Evolutionary conservation across 2,888 invertebrate genomes (phyloP).

Genomic region (Hyposoter didymator): DNA sequence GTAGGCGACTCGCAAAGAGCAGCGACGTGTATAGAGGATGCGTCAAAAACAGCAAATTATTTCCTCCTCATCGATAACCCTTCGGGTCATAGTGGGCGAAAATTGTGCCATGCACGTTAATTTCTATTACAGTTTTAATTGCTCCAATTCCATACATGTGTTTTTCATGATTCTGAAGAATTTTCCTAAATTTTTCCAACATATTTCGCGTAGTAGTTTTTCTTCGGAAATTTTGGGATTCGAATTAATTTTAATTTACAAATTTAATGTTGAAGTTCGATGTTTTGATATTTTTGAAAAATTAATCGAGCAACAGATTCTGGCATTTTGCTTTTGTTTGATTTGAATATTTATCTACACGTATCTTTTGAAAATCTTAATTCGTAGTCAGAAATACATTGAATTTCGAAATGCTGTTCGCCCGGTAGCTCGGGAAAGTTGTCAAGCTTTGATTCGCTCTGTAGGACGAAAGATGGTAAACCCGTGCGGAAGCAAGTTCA

Average conservation of each 20-base stretch:
- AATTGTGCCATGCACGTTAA: no score
- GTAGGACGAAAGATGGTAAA: slow-evolving; percentile 41
- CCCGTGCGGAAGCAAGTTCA: slow-evolving; percentile 32
- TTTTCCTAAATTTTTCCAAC: no score
- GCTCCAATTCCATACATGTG: no score
- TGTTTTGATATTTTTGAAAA: no score
- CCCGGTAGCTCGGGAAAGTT: not conserved
- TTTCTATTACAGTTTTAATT: no score
- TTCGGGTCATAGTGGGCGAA: no score
- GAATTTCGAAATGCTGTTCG: not conserved
- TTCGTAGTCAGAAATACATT: not conserved
- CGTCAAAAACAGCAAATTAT: slow-evolving; percentile 32
- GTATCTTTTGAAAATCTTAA: not conserved
- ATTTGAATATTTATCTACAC: not conserved
- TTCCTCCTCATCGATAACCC: not conserved
- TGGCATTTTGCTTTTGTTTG: not conserved
- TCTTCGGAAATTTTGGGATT: no score
- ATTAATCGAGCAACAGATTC: no score
- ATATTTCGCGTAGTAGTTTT: no score
- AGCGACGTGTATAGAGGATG: slow-evolving; percentile 36
- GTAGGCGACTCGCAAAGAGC: slow-evolving; percentile 44
- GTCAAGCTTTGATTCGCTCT: slow-evolving; percentile 25
- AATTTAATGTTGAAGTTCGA: no score
- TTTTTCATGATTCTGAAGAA: no score
- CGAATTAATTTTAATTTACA: no score